Conservation (phyloP, 2,797 vertebrate genomes). For the Siniperca undulata region DNA sequence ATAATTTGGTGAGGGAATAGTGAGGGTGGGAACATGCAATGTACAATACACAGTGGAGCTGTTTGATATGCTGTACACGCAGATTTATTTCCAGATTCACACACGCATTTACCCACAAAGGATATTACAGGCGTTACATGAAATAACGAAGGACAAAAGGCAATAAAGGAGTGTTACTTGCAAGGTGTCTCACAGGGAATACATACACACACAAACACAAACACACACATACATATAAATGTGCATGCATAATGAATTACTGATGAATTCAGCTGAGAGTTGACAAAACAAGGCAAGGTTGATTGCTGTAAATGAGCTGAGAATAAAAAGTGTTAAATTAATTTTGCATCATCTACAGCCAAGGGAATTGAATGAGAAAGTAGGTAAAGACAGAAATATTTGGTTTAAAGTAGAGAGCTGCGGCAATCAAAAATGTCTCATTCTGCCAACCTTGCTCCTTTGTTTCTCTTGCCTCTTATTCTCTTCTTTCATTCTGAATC, state of each 20-base stretch:
- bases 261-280: constrained; percentile 54
- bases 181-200: constrained; percentile 17
- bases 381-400: constrained; percentile 3
- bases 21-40: background rate
- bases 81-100: constrained; percentile 45
- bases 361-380: constrained; percentile 35
- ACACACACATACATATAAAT: constrained; percentile 33
- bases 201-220: constrained; percentile 29
- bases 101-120: constrained; percentile 6
- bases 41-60: constrained; percentile 31
- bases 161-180: constrained; percentile 39
- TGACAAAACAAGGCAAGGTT: constrained; percentile 40
- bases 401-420: constrained; percentile 25
- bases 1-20: constrained; percentile 34
- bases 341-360: constrained; percentile 44
- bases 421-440: constrained; percentile 8
- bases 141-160: constrained; percentile 43
- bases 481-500: constrained; percentile 6
- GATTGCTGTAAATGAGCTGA: constrained; percentile 61
- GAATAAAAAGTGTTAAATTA: constrained; percentile 58
- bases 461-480: constrained; percentile 6
- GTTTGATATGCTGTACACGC: constrained; percentile 33
- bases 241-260: constrained; percentile 55
- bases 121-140: constrained; percentile 31
- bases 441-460: background rate